phyloP scores from a whole-genome alignment of 2,113 vertebrate genomes.

The Lates calcarifer region DNA sequence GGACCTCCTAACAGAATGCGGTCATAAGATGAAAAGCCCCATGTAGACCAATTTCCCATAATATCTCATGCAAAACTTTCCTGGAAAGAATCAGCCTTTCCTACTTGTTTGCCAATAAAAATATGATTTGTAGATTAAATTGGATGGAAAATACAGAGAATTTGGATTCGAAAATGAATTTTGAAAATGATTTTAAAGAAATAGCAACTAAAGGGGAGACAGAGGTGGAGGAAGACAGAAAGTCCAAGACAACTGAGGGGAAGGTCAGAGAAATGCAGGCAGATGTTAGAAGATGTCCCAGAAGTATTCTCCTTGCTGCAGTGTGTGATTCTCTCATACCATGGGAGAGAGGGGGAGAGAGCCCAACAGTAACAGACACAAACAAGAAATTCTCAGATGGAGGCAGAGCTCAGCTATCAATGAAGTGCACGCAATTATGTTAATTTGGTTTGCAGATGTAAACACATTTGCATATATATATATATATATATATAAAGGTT shows the following conservation, averaged over 20 bases:
- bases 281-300: slow-evolving; percentile 69
- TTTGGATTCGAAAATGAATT: not conserved
- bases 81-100: not conserved
- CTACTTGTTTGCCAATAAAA: slow-evolving; percentile 4
- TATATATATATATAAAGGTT: slow-evolving; percentile 6
- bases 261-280: slow-evolving; percentile 67
- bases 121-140: not conserved
- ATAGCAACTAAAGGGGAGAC: not conserved
- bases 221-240: slow-evolving; percentile 12
- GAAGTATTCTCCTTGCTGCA: slow-evolving; percentile 43
- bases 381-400: slow-evolving; percentile 22
- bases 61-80: not conserved
- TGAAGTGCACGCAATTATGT: slow-evolving; percentile 37
- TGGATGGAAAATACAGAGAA: not conserved
- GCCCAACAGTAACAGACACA: slow-evolving; percentile 32
- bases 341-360: not conserved
- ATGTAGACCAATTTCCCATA: not conserved
- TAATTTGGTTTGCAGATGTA: slow-evolving; percentile 49
- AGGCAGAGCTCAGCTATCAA: slow-evolving; percentile 17
- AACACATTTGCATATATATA: slow-evolving; percentile 46
- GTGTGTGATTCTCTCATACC: slow-evolving; percentile 24
- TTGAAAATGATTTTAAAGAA: not conserved
- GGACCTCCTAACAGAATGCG: not conserved
- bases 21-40: not conserved
- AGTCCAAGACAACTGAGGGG: slow-evolving; percentile 51